Percentiles rank a stretch among this genome's conserved stretches.
Conservation (phyloP, 2,113 vertebrate species). For the Chloropsis cyanopogon region DNA sequence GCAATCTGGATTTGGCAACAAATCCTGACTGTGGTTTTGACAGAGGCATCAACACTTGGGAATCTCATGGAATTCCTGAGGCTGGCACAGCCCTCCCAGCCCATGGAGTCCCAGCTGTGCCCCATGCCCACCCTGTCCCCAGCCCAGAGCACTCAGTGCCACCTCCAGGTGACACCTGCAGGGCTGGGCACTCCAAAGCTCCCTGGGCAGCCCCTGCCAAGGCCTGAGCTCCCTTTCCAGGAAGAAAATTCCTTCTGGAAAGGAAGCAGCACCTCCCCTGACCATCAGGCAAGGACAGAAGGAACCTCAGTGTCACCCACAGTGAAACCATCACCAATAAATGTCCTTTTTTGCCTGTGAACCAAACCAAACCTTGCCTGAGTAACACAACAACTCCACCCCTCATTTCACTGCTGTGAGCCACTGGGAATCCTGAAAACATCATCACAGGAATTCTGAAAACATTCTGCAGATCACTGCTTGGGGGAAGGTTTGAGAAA, state of each 20-base stretch:
- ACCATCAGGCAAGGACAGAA: neutral
- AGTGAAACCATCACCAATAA: neutral
- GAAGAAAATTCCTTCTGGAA: neutral
- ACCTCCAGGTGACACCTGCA: neutral
- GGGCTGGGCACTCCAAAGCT: neutral
- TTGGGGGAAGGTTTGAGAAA: neutral
- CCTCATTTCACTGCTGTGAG: too few species aligned
- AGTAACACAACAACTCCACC: neutral
- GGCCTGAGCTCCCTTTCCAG: accelerated
- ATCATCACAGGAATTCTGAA: neutral
- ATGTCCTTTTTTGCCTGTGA: neutral
- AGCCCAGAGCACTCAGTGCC: neutral
- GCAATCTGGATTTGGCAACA: accelerated
- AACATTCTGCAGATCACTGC: too few species aligned
- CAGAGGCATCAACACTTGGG: neutral
- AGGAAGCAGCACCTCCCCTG: neutral
- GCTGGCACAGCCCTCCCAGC: neutral
- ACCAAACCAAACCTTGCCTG: neutral
- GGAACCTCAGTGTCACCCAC: neutral
- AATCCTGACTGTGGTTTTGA: neutral
- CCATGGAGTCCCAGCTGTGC: accelerated
- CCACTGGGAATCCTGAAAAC: neutral
- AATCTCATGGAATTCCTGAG: neutral
- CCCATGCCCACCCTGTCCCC: neutral
- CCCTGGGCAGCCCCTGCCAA: neutral